Percentiles rank a stretch among this genome's conserved stretches.
phyloP scores from a whole-genome alignment of 2,888 invertebrate genomes.

The Leptothorax acervorum region DNA sequence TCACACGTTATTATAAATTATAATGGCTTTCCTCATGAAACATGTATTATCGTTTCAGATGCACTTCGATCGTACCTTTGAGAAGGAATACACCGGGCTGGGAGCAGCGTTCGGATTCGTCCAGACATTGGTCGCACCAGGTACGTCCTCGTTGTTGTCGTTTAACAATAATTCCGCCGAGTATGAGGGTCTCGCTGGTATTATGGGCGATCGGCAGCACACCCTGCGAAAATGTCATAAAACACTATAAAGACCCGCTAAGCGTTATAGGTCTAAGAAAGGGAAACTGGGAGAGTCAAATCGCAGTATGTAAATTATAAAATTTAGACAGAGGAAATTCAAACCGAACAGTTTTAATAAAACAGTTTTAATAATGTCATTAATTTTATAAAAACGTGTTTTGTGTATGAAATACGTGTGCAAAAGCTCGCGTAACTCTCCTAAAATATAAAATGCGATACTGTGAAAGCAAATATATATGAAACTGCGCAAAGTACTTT shows the following conservation, averaged over 20 bases:
- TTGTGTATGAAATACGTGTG: not conserved
- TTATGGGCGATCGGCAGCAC: conserved; percentile 93
- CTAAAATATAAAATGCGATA: not conserved
- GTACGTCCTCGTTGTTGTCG: conserved; percentile 78
- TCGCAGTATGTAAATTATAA: not conserved
- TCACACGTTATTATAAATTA: not conserved
- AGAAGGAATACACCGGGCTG: conserved; percentile 72
- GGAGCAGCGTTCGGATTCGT: conserved; percentile 88
- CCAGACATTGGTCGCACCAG: conserved; percentile 89
- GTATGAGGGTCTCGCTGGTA: conserved; percentile 91
- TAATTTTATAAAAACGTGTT: conserved; percentile 11
- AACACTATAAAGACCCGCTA: not conserved
- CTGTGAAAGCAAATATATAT: not conserved
- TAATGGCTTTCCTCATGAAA: not conserved
- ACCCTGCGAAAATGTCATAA: conserved; percentile 87
- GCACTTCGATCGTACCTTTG: conserved; percentile 68
- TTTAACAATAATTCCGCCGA: conserved; percentile 87
- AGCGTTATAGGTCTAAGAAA: not conserved
- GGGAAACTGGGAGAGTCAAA: not conserved
- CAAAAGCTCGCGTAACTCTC: not conserved
- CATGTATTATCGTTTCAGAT: conserved; percentile 11
- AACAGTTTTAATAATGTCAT: not conserved
- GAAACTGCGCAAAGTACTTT: not conserved
- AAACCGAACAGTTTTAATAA: not conserved
- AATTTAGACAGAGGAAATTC: not conserved